Percentiles rank a stretch among this genome's conserved stretches.
phyloP scores from a whole-genome alignment of 2,888 invertebrate species.

The Coelopa pilipes region DNA sequence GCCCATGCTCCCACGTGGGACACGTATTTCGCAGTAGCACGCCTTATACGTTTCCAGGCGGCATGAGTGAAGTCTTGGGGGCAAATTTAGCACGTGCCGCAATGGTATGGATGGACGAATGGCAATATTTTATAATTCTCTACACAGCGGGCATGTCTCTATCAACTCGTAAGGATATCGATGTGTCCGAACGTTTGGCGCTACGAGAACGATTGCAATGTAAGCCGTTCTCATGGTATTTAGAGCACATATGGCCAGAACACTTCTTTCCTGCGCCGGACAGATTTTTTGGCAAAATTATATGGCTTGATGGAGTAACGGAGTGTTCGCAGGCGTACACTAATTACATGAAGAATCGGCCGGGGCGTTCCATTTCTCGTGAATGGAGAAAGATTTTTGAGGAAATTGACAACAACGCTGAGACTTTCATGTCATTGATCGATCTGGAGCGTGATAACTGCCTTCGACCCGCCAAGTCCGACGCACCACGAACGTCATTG shows the following conservation, averaged over 20 bases:
- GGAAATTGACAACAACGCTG: conserved; percentile 54
- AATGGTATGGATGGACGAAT: conserved; percentile 98
- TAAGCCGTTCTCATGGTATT: conserved; percentile 92
- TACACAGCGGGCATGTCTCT: conserved; percentile 76
- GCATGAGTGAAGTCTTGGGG: conserved; percentile 81
- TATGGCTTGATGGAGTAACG: conserved; percentile 61
- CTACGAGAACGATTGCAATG: conserved; percentile 80
- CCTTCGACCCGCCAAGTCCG: conserved; percentile 55
- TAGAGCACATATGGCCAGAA: conserved; percentile 95
- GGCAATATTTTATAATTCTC: conserved; percentile 91
- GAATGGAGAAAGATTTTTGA: conserved; percentile 58
- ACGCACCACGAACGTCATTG: conserved; percentile 51
- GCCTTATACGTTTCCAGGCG: conserved; percentile 95
- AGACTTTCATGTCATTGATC: conserved; percentile 53
- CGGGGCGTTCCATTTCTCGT: conserved; percentile 55
- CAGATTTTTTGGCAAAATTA: conserved; percentile 89
- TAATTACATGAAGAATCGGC: conserved; percentile 57
- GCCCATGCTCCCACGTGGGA: conserved; percentile 92
- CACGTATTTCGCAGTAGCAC: conserved; percentile 93
- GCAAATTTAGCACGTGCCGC: conserved; percentile 93
- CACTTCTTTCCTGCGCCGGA: conserved; percentile 92
- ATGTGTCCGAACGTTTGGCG: conserved; percentile 73
- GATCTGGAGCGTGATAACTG: conserved; percentile 61
- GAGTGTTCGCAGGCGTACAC: conserved; percentile 57
- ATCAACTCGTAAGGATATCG: conserved; percentile 53